These are phyloP conservation scores for Hippopotamus amphibius DNA, from an alignment of 2,113 vertebrate genomes.

Conservation along the genomic window DNA sequence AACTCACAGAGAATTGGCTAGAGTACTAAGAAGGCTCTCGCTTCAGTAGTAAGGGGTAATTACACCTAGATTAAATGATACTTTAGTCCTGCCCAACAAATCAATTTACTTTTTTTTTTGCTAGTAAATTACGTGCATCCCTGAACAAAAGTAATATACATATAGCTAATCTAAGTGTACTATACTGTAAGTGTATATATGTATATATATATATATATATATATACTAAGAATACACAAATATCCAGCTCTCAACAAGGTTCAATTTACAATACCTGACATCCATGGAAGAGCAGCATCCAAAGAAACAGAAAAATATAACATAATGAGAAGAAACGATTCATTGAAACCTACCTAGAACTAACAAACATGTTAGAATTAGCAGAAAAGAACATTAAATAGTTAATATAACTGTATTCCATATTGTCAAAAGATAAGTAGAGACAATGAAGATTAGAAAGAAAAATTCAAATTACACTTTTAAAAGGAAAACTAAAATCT, in stretches of 20 bases:
- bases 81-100: not conserved
- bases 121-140: not conserved
- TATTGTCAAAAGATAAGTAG: not conserved
- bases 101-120: not conserved
- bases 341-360: not conserved
- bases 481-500: not conserved
- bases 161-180: not conserved
- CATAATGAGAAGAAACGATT: not conserved
- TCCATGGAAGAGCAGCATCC: not conserved
- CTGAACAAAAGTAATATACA: not conserved
- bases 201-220: not conserved
- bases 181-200: not conserved
- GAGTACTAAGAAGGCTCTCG: not conserved
- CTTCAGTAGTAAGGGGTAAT: not conserved
- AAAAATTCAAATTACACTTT: not conserved
- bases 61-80: conserved; percentile 2
- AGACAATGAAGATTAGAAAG: not conserved
- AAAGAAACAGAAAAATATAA: not conserved
- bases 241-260: not conserved
- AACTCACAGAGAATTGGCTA: not conserved
- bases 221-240: not conserved
- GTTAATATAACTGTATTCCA: not conserved
- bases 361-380: not conserved
- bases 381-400: not conserved
- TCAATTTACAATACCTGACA: not conserved